A percentile compares a stretch with the other conserved stretches of the same genome.
Evolutionary conservation across 2,797 vertebrate genomes (phyloP).

Genomic region (Glossophaga mutica): DNA sequence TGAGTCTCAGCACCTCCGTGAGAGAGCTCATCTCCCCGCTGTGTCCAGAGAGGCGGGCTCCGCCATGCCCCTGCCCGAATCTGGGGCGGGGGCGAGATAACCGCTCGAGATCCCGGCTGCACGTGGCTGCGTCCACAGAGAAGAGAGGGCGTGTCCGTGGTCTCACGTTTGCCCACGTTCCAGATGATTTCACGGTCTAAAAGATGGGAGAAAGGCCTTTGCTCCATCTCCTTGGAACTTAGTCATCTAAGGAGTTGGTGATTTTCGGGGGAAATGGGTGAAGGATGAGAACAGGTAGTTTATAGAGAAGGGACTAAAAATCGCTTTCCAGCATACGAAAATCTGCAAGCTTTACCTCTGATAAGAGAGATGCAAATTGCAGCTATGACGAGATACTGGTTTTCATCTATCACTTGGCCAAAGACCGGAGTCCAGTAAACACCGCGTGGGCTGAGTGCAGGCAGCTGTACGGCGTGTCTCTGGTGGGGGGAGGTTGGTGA

Average conservation of each 20-base stretch:
- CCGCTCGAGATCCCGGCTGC: rapidly evolving
- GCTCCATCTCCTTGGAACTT: background rate
- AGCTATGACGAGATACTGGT: rapidly evolving
- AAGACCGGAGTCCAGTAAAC: too few relatives aligned
- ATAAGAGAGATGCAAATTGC: background rate
- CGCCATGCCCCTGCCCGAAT: rapidly evolving
- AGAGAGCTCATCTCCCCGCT: background rate
- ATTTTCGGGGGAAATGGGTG: background rate
- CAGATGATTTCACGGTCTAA: rapidly evolving
- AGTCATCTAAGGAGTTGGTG: background rate
- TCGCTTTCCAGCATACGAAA: rapidly evolving
- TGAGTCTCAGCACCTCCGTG: rapidly evolving
- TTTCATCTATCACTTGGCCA: too few relatives aligned
- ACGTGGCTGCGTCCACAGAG: rapidly evolving
- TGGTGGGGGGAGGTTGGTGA: rapidly evolving
- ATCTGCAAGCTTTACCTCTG: background rate
- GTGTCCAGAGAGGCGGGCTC: background rate
- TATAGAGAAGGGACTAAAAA: background rate
- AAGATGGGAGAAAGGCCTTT: rapidly evolving
- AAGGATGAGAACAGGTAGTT: background rate
- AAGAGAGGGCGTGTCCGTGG: rapidly evolving
- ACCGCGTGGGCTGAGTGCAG: rapidly evolving
- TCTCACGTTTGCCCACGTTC: rapidly evolving
- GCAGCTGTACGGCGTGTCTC: rapidly evolving
- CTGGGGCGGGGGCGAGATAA: rapidly evolving